Base-by-base conservation (phyloP, 2,797 vertebrate genomes). In the Eutrigla gurnardus region DNA sequence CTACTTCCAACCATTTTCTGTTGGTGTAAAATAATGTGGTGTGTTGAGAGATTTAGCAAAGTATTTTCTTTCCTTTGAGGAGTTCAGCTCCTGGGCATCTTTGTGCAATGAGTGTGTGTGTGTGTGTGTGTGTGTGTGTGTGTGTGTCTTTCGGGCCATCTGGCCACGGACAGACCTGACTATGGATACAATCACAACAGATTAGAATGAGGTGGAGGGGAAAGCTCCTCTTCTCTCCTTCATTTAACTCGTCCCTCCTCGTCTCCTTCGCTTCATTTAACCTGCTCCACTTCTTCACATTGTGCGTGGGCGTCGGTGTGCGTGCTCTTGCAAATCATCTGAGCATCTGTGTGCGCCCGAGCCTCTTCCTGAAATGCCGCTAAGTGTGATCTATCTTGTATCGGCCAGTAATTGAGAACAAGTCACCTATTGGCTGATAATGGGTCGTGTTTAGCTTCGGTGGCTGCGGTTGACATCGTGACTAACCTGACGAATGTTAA, bases 161-260 rank as follows among this genome's bases (percentile, higher is more conserved):
- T 93, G 93, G 89, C 78, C 61, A 53, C 54, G 35, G 82, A 83
- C 82, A 85, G 88, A 83, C 75, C 85, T 83, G 79, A 86, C 79
- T 77, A 80, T 83, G 84, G 88, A 83, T 86, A 90, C 87, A 81
- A 91, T 92, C 88, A 83, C 83, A 89, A 79, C 88, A 90, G 88
- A 93, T 93, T 91, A 93, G 87, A 85, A 88, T 90, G 88, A 90
- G 90, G 84, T 86, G 84, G 78, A 90, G 78, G 83, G 89, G 81
- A 92, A 92, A 89, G 82, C 83, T 86, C 66, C 73, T 92, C 83
- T 92, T 91, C 91, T 93, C 85, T 90, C 85, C 88, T 91, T 93
- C 91, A 92, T 93, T 93, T 91, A 93, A 93, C 88, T 89, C 75
- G 8, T 88, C 88, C 82, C 83, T 90, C 70, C 90, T 89, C 53